Evolutionary conservation across 2,113 vertebrate genomes (phyloP).

Genomic region (Thryonomys swinderianus): DNA sequence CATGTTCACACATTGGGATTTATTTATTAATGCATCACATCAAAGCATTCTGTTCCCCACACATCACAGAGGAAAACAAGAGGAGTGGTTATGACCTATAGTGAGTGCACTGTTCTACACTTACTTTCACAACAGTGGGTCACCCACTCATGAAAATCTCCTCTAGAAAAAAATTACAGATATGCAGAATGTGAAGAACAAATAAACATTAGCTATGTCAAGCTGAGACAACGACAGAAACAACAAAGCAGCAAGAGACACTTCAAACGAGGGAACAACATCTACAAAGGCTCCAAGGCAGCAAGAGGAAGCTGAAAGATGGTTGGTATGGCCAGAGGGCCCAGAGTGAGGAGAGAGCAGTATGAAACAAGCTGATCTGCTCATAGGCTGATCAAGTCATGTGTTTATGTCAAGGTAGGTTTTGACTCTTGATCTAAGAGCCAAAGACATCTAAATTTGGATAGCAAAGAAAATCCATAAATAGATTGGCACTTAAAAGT

Average conservation of each 20-base stretch:
- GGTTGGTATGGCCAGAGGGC: too few species aligned
- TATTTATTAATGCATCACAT: constrained; percentile 10
- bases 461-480: not conserved
- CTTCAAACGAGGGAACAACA: not conserved
- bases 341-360: not conserved
- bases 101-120: not conserved
- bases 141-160: not conserved
- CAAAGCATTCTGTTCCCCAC: not conserved
- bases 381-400: not conserved
- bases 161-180: not conserved
- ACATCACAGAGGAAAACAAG: not conserved
- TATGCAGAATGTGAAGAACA: not conserved
- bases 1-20: not conserved
- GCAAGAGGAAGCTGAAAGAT: not conserved
- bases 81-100: not conserved
- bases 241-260: not conserved
- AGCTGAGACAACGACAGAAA: not conserved
- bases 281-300: not conserved
- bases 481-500: not conserved
- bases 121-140: not conserved
- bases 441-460: not conserved
- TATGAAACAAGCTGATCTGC: not conserved
- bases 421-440: not conserved
- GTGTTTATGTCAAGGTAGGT: not conserved
- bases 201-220: not conserved